Percentiles rank a stretch among this genome's conserved stretches.
These are phyloP conservation scores for Nannobrachium achirus DNA, from an alignment of 2,113 vertebrate species.

Conservation along the genomic window DNA sequence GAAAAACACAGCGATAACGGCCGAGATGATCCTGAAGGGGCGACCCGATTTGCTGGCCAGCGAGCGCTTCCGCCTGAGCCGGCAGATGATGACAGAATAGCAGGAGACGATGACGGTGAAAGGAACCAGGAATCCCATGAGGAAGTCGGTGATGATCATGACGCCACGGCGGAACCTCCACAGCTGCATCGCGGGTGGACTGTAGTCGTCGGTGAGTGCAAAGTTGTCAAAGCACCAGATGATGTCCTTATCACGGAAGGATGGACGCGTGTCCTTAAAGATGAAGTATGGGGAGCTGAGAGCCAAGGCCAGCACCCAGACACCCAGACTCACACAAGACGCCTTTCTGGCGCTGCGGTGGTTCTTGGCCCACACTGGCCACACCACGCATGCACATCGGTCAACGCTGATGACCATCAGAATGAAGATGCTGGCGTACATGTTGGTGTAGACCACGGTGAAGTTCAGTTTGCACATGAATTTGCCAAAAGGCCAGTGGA, in stretches of 20 bases:
- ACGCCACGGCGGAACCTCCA: conserved; percentile 67
- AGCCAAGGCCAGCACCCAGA: conserved; percentile 83
- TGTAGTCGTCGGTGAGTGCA: conserved; percentile 69
- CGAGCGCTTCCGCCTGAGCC: conserved; percentile 78
- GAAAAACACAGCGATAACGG: conserved; percentile 87
- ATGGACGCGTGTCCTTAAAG: conserved; percentile 73
- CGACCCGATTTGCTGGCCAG: conserved; percentile 80
- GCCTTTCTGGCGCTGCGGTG: conserved; percentile 78
- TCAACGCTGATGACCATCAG: conserved; percentile 86
- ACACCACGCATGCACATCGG: conserved; percentile 82
- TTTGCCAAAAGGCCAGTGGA: conserved; percentile 86
- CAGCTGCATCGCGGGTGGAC: conserved; percentile 47
- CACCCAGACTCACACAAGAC: conserved; percentile 70
- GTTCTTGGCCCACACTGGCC: conserved; percentile 87
- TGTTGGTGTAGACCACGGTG: conserved; percentile 80
- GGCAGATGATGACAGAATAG: conserved; percentile 81
- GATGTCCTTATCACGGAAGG: conserved; percentile 47
- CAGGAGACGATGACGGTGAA: conserved; percentile 84
- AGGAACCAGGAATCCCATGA: conserved; percentile 85
- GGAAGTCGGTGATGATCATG: conserved; percentile 81
- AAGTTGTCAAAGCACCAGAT: conserved; percentile 79
- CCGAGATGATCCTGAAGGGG: conserved; percentile 86
- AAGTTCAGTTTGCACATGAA: conserved; percentile 84
- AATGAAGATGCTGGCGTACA: conserved; percentile 86
- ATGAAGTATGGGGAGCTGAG: conserved; percentile 78